Evolutionary conservation across 1,140 invertebrate species (phyloP).

Genomic region (Drusus annulatus): DNA sequence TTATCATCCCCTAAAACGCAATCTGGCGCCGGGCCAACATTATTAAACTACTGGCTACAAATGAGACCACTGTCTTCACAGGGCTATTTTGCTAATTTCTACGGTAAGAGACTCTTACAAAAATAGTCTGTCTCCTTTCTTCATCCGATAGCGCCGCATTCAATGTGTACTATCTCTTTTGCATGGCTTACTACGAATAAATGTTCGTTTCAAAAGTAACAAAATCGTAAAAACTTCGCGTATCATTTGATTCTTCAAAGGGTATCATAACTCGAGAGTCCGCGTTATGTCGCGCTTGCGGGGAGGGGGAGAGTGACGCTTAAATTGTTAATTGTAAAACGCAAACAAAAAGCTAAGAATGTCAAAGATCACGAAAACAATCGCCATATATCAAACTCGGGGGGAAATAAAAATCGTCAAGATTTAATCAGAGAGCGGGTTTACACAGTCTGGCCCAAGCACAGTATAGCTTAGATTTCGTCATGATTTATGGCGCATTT

Average conservation of each 20-base stretch:
- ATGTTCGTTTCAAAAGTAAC: constrained; percentile 45
- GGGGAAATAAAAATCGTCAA: constrained; percentile 20
- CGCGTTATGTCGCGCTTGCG: not conserved
- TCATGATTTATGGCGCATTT: constrained; percentile 20
- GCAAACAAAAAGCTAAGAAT: constrained; percentile 30
- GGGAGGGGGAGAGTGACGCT: not conserved
- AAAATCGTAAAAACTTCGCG: constrained; percentile 51
- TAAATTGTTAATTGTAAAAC: constrained; percentile 27
- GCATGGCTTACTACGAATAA: constrained; percentile 15
- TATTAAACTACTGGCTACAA: constrained; percentile 54
- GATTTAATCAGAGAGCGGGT: constrained; percentile 24
- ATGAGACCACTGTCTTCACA: constrained; percentile 18
- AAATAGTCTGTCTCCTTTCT: not conserved
- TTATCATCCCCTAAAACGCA: constrained; percentile 50
- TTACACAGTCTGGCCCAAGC: not conserved
- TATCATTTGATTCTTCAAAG: constrained; percentile 49
- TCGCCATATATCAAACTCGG: constrained; percentile 7
- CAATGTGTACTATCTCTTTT: not conserved
- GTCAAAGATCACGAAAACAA: constrained; percentile 27
- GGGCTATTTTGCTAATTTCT: constrained; percentile 24
- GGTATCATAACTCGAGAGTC: constrained; percentile 30
- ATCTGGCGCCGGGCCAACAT: constrained; percentile 53
- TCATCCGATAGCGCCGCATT: not conserved
- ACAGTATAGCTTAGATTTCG: constrained; percentile 16
- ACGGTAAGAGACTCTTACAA: not conserved